Conservation (phyloP, 2,113 vertebrate genomes). For the Pterocles burchelli region DNA sequence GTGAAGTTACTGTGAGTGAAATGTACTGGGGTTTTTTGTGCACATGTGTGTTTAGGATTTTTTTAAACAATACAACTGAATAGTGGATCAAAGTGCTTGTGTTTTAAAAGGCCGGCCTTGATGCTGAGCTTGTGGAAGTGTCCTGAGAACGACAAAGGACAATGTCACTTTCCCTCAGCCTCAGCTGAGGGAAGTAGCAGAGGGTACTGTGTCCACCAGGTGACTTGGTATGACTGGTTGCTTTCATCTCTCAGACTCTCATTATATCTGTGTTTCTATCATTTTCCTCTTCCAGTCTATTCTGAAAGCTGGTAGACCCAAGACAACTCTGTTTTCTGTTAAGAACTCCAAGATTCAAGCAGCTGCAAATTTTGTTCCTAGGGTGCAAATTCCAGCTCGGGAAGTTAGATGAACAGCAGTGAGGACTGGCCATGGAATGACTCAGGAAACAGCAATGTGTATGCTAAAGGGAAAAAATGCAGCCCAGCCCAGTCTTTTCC, state of each 20-base stretch:
- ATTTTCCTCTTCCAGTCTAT: not conserved
- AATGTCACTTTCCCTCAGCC: not conserved
- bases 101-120: conserved; percentile 13
- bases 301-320: not conserved
- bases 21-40: not conserved
- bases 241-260: conserved; percentile 1
- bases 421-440: not conserved
- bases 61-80: not conserved
- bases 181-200: not conserved
- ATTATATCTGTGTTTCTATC: not conserved
- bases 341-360: not conserved
- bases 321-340: not conserved
- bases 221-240: not conserved
- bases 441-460: not conserved
- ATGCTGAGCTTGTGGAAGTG: not conserved
- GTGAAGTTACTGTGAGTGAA: conserved; percentile 26
- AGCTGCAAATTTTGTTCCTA: not conserved
- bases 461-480: not conserved
- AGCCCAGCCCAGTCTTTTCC: not conserved
- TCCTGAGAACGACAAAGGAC: not conserved
- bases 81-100: not conserved
- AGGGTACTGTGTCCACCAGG: not conserved
- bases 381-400: not conserved
- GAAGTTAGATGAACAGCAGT: not conserved
- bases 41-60: not conserved